Conservation (phyloP, 2,797 vertebrate genomes). For the Sebastes nivosus region DNA sequence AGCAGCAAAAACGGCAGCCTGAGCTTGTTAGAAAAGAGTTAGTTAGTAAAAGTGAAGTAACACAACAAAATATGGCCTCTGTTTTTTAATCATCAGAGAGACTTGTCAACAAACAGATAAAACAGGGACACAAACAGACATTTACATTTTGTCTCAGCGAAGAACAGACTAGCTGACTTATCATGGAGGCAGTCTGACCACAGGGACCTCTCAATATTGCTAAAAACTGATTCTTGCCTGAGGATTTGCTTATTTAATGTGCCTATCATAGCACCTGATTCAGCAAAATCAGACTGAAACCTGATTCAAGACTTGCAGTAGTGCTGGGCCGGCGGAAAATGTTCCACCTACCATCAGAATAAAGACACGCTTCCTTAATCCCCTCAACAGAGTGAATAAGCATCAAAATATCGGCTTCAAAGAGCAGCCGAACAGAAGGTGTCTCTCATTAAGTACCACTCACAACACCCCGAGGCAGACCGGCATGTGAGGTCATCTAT, state of each 20-base stretch:
- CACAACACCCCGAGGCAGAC: conserved; percentile 23
- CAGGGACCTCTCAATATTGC: conserved; percentile 30
- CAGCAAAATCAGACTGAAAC: conserved; percentile 69
- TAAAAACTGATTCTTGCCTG: conserved; percentile 50
- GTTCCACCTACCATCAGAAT: conserved; percentile 43
- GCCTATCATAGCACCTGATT: conserved; percentile 62
- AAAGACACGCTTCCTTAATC: conserved; percentile 52
- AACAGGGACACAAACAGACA: conserved; percentile 43
- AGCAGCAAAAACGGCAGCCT: conserved; percentile 32
- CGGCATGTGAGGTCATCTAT: conserved; percentile 32
- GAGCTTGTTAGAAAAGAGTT: conserved; percentile 57
- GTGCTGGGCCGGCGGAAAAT: conserved; percentile 59
- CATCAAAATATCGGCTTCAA: conserved; percentile 44
- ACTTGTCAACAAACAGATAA: conserved; percentile 35
- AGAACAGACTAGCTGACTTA: conserved; percentile 38
- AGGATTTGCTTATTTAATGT: conserved; percentile 57
- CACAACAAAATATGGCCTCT: conserved; percentile 18
- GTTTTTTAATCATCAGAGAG: conserved; percentile 20
- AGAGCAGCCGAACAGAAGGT: conserved; percentile 37
- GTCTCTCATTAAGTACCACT: conserved; percentile 43
- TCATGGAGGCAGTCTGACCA: conserved; percentile 30
- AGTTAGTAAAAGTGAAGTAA: conserved; percentile 53
- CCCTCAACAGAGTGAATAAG: conserved; percentile 33
- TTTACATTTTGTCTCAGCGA: conserved; percentile 30
- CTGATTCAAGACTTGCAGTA: conserved; percentile 63